Conservation (phyloP, 2,888 invertebrate genomes). For the Azorinus chamasolen region DNA sequence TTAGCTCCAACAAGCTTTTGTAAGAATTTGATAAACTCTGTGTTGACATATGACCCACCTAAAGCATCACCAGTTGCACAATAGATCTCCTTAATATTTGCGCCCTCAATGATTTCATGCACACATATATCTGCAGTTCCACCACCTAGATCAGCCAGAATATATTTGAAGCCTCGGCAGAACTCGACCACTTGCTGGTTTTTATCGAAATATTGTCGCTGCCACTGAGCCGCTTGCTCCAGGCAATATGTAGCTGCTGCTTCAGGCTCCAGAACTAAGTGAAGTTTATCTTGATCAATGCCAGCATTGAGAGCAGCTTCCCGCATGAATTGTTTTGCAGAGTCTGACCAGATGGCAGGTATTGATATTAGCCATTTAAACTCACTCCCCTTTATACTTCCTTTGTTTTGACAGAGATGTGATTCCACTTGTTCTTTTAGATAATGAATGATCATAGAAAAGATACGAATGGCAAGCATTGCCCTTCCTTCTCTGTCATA, state of each 20-base stretch:
- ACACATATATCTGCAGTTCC: conserved; percentile 41
- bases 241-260: conserved; percentile 47
- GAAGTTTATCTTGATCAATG: conserved; percentile 22
- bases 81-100: conserved; percentile 25
- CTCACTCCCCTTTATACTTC: conserved; percentile 16
- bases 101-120: conserved; percentile 18
- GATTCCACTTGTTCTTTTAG: conserved; percentile 10
- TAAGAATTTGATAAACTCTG: conserved; percentile 16
- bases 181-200: conserved; percentile 11
- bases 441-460: conserved; percentile 26
- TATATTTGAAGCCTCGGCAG: conserved; percentile 24
- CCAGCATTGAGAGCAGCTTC: conserved; percentile 44
- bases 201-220: not conserved
- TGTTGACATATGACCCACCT: conserved; percentile 25
- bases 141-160: conserved; percentile 41
- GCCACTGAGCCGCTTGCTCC: conserved; percentile 11
- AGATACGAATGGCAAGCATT: conserved; percentile 29
- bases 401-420: conserved; percentile 3
- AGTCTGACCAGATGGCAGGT: conserved; percentile 48
- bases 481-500: conserved; percentile 27
- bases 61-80: conserved; percentile 35
- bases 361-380: conserved; percentile 40
- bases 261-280: conserved; percentile 45
- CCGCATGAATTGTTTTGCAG: conserved; percentile 47
- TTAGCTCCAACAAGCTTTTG: conserved; percentile 15